Percentiles rank a stretch among this genome's conserved stretches.
phyloP scores from a whole-genome alignment of 2,888 invertebrate genomes.

The Lacanobia wlatinum region DNA sequence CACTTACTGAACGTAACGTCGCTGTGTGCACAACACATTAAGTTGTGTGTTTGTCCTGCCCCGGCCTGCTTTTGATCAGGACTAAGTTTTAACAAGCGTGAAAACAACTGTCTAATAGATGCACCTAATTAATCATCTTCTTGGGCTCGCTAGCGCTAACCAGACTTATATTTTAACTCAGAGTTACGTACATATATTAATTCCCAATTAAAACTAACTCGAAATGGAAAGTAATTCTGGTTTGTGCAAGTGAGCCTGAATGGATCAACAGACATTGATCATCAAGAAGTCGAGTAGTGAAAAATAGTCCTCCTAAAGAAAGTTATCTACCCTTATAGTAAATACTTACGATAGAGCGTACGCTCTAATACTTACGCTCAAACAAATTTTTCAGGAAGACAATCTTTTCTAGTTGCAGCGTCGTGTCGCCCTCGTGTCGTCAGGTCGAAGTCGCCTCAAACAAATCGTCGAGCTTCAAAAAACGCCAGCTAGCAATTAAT shows the following conservation, averaged over 20 bases:
- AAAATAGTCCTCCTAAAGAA: neutral
- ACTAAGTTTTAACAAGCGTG: neutral
- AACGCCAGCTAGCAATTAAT: constrained; percentile 68
- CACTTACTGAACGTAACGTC: constrained; percentile 8
- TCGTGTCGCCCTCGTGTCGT: constrained; percentile 59
- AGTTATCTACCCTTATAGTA: no score
- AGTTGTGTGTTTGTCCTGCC: neutral
- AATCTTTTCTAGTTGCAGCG: neutral
- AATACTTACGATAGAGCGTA: constrained; percentile 17
- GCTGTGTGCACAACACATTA: constrained; percentile 1
- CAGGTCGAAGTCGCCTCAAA: constrained; percentile 39
- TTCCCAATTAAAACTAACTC: no score
- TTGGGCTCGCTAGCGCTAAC: no score
- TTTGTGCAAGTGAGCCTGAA: no score
- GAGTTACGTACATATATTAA: no score
- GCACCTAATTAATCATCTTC: neutral
- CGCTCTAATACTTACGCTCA: neutral
- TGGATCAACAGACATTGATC: no score
- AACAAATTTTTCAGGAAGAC: neutral
- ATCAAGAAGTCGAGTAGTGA: no score
- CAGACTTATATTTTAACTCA: no score
- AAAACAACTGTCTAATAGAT: neutral
- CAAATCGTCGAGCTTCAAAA: constrained; percentile 60
- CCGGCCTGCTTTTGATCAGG: neutral
- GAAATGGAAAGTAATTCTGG: no score